Evolutionary conservation across 2,888 invertebrate species (phyloP).

Genomic region (Pinctada fucata): DNA sequence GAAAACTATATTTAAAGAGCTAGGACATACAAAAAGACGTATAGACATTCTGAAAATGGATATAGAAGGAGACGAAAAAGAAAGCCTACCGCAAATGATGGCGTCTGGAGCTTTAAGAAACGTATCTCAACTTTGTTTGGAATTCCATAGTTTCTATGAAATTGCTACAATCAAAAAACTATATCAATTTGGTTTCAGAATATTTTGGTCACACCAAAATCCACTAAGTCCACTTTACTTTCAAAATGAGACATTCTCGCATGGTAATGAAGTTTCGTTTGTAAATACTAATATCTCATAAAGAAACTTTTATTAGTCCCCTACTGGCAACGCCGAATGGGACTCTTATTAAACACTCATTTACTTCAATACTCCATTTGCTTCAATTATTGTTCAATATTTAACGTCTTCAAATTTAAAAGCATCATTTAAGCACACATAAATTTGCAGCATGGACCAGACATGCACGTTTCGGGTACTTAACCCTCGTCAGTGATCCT

Average conservation of each 20-base stretch:
- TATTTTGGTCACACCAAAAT: slow-evolving; percentile 15
- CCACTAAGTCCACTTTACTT: slow-evolving; percentile 4
- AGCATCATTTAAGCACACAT: too few relatives aligned
- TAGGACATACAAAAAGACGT: slow-evolving; percentile 9
- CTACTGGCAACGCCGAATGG: too few relatives aligned
- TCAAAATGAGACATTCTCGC: neutral
- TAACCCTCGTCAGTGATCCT: too few relatives aligned
- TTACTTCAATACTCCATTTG: too few relatives aligned
- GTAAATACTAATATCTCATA: slow-evolving; percentile 5
- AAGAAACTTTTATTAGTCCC: too few relatives aligned
- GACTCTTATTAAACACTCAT: too few relatives aligned
- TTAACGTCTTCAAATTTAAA: too few relatives aligned
- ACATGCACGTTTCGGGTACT: too few relatives aligned
- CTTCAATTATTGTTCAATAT: too few relatives aligned
- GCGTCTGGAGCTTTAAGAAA: slow-evolving; percentile 8
- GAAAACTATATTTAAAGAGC: slow-evolving; percentile 6
- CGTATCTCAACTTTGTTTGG: slow-evolving; percentile 11
- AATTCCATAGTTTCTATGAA: slow-evolving; percentile 4
- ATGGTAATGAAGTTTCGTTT: slow-evolving; percentile 9
- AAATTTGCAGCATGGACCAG: too few relatives aligned
- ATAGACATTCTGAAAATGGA: slow-evolving; percentile 13
- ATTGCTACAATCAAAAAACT: slow-evolving; percentile 9
- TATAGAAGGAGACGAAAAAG: slow-evolving; percentile 10
- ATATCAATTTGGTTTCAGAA: neutral
- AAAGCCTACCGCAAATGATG: slow-evolving; percentile 1